A percentile compares a stretch with the other conserved stretches of the same genome.
Conservation (phyloP, 2,797 vertebrate genomes). For the Sitta carolinensis region DNA sequence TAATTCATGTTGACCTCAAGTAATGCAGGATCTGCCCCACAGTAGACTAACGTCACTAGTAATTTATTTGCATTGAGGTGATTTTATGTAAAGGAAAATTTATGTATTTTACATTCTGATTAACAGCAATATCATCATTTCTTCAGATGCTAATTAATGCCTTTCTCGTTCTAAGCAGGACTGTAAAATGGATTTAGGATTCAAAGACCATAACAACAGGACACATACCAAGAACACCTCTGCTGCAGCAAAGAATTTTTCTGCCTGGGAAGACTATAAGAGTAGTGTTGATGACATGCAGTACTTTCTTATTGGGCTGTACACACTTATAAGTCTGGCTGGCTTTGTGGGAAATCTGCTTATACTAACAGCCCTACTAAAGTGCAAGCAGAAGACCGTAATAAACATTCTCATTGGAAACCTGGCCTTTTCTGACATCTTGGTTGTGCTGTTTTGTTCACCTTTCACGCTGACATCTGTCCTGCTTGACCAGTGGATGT, state of each 20-base stretch:
- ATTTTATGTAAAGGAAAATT: background rate
- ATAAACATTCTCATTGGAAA: conserved; percentile 83
- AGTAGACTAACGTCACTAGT: background rate
- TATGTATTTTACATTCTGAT: background rate
- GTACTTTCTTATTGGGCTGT: conserved; percentile 83
- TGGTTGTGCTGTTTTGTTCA: conserved; percentile 83
- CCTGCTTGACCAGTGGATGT: conserved; percentile 83
- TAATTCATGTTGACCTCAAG: background rate
- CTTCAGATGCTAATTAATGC: conserved; percentile 45
- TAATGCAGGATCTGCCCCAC: background rate
- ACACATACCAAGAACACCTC: conserved; percentile 70
- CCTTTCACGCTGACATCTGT: conserved; percentile 81
- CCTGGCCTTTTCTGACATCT: conserved; percentile 83
- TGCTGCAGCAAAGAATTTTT: conserved; percentile 67
- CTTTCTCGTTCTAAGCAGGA: conserved; percentile 69
- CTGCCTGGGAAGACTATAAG: conserved; percentile 81
- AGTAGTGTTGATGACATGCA: conserved; percentile 81
- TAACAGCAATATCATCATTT: background rate
- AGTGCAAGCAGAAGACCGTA: conserved; percentile 78
- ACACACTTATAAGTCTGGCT: conserved; percentile 80
- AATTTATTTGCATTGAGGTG: background rate
- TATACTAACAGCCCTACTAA: conserved; percentile 76
- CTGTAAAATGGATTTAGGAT: conserved; percentile 77
- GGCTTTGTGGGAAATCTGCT: conserved; percentile 83
- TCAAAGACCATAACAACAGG: conserved; percentile 67